phyloP scores from a whole-genome alignment of 1,140 invertebrate species.

The Acyrthosiphon pisum region DNA sequence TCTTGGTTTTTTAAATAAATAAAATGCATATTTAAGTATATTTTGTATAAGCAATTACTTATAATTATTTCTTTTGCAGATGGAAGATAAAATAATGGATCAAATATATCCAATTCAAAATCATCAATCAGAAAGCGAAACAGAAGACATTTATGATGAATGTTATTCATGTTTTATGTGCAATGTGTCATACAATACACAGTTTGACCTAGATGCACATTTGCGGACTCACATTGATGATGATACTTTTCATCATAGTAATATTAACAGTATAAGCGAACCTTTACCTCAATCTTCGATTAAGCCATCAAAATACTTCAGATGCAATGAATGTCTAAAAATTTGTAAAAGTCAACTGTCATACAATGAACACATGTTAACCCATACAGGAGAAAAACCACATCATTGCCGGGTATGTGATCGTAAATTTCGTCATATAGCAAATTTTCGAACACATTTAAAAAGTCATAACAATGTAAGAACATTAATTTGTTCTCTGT shows the following conservation, averaged over 20 bases:
- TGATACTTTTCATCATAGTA: constrained; percentile 52
- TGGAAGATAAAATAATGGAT: background rate
- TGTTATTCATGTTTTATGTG: constrained; percentile 57
- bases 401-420: constrained; percentile 70
- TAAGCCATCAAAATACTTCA: constrained; percentile 40
- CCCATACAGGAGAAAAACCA: constrained; percentile 70
- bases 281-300: constrained; percentile 42
- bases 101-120: background rate
- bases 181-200: constrained; percentile 51
- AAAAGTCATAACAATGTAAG: constrained; percentile 56
- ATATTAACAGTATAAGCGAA: constrained; percentile 51
- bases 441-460: constrained; percentile 58
- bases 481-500: constrained; percentile 54
- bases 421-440: constrained; percentile 61
- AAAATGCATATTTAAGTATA: background rate
- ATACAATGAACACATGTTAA: constrained; percentile 65
- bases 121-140: constrained; percentile 8
- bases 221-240: constrained; percentile 43
- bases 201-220: constrained; percentile 35
- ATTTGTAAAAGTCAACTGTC: constrained; percentile 55
- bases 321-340: constrained; percentile 45
- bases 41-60: background rate
- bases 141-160: constrained; percentile 42
- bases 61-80: background rate
- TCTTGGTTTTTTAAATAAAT: background rate